Evolutionary conservation across 2,888 invertebrate genomes (phyloP).

Genomic region (Amphiduros pacificus): DNA sequence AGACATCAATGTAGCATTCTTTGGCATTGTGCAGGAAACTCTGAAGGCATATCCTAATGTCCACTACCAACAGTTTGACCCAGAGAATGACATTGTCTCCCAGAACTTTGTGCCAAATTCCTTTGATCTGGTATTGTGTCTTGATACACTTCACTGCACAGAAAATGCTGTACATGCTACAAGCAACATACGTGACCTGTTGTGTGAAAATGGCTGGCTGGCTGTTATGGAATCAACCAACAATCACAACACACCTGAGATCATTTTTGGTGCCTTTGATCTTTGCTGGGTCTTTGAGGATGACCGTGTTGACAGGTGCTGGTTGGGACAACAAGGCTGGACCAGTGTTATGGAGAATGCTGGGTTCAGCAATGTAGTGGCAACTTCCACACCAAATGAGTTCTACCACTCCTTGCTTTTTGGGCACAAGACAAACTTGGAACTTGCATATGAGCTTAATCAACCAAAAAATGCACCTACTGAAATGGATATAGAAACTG

Average conservation of each 20-base stretch:
- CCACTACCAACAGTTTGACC: slow-evolving; percentile 10
- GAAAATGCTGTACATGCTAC: slow-evolving; percentile 3
- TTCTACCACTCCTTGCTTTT: slow-evolving; percentile 18
- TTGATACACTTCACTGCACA: slow-evolving; percentile 16
- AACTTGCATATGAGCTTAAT: background rate
- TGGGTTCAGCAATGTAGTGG: slow-evolving; percentile 13
- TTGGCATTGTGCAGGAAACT: slow-evolving; percentile 8
- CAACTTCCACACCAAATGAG: slow-evolving; percentile 14
- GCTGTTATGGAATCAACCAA: slow-evolving; percentile 13
- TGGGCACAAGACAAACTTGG: slow-evolving; percentile 8
- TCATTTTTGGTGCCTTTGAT: slow-evolving; percentile 19
- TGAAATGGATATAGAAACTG: no score
- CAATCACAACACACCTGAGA: slow-evolving; percentile 10
- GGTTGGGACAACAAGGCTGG: slow-evolving; percentile 18
- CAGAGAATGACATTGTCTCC: slow-evolving; percentile 8
- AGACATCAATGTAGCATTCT: slow-evolving; percentile 18
- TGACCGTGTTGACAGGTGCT: slow-evolving; percentile 10
- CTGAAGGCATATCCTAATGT: slow-evolving; percentile 11
- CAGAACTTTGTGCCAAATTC: slow-evolving; percentile 6
- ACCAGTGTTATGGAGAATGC: background rate
- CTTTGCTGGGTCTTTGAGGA: slow-evolving; percentile 18
- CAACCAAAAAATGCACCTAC: background rate
- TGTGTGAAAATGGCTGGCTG: slow-evolving; percentile 17
- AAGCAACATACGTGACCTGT: slow-evolving; percentile 10
- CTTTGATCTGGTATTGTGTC: slow-evolving; percentile 13